These are phyloP conservation scores for Pollenia labialis DNA, from an alignment of 2,888 invertebrate species.

Conservation along the genomic window DNA sequence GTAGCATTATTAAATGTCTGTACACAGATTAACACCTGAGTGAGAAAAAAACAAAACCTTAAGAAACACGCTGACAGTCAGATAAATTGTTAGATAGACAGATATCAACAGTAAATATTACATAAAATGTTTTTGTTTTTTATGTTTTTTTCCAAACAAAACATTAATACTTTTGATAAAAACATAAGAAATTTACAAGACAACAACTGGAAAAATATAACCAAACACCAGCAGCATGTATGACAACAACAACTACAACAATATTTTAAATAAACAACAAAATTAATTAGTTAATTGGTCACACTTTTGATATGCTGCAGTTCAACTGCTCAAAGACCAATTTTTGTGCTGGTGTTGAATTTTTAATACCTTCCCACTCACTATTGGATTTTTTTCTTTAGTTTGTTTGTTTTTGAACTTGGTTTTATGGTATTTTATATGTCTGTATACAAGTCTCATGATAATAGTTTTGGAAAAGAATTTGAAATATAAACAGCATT, in stretches of 20 bases:
- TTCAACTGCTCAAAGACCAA: constrained; percentile 13
- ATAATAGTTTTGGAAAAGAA: constrained; percentile 26
- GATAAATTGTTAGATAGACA: constrained; percentile 51
- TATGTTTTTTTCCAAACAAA: constrained; percentile 21
- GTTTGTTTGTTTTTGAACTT: neutral
- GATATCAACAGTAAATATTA: constrained; percentile 42
- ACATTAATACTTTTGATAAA: constrained; percentile 39
- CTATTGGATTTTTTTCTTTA: constrained; percentile 18
- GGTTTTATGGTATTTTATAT: too few relatives aligned
- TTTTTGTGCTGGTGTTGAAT: constrained; percentile 54
- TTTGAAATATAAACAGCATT: neutral
- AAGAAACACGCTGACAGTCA: constrained; percentile 38
- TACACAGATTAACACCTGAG: constrained; percentile 62
- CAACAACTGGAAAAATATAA: constrained; percentile 15
- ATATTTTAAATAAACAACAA: constrained; percentile 45
- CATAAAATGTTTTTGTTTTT: constrained; percentile 3
- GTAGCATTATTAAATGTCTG: constrained; percentile 62
- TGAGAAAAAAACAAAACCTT: neutral
- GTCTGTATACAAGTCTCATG: constrained; percentile 12
- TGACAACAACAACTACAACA: constrained; percentile 11
- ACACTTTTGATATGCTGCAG: constrained; percentile 69
- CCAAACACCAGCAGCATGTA: neutral
- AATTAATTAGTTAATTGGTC: constrained; percentile 73
- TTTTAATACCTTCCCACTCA: constrained; percentile 66
- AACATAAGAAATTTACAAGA: constrained; percentile 4